Evolutionary conservation across 1,140 invertebrate genomes (phyloP).

Genomic region (Neelides sp.): DNA sequence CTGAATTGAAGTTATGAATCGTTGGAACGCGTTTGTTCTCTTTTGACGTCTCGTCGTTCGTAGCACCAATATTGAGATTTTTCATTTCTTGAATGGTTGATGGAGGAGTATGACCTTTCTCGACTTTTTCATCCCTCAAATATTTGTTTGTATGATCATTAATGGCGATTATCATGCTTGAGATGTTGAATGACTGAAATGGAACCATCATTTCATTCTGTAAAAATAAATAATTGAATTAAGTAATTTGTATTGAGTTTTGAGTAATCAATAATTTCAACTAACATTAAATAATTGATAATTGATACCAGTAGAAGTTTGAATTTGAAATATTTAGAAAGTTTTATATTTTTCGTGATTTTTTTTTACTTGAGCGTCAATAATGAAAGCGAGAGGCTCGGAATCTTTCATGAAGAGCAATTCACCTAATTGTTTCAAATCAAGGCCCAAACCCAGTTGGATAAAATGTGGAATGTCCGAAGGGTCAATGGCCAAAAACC

Average conservation of each 20-base stretch:
- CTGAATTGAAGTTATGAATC: constrained; percentile 10
- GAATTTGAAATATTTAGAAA: no score
- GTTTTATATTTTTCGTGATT: no score
- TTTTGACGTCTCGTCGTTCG: no score
- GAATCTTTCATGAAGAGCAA: constrained; percentile 1
- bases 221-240: not conserved
- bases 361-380: constrained; percentile 26
- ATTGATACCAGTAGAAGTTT: not conserved
- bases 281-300: not conserved
- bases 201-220: constrained; percentile 25
- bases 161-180: no score
- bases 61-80: no score
- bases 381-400: constrained; percentile 27
- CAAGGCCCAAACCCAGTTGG: constrained; percentile 17
- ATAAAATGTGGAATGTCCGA: constrained; percentile 28
- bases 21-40: not conserved
- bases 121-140: no score
- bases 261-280: not conserved
- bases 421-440: not conserved
- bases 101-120: no score
- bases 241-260: no score
- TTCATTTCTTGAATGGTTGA: no score
- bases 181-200: constrained; percentile 22
- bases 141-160: no score
- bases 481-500: constrained; percentile 28